Conservation (phyloP, 1,140 invertebrate genomes). For the Stenopsyche tienmushanensis region DNA sequence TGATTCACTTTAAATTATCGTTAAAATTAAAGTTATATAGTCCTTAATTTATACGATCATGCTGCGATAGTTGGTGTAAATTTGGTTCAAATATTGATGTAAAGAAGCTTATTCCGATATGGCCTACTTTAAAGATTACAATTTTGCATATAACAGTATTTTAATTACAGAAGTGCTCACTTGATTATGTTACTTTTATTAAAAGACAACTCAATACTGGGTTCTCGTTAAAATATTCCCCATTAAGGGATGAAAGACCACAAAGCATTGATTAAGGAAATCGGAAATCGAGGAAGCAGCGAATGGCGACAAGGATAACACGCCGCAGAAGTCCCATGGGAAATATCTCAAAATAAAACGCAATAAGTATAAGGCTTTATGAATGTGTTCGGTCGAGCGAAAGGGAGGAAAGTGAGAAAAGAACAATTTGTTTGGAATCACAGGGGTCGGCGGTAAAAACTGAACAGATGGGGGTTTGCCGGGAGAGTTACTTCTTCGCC, state of each 20-base stretch:
- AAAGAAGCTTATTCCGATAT: too few relatives aligned
- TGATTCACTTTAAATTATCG: too few relatives aligned
- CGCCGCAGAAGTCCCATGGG: not conserved
- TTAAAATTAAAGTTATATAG: too few relatives aligned
- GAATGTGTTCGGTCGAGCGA: not conserved
- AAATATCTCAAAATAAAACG: constrained; percentile 13
- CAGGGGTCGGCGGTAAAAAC: not conserved
- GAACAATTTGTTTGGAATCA: not conserved
- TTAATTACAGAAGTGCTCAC: too few relatives aligned
- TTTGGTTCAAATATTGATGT: too few relatives aligned
- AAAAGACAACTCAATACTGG: too few relatives aligned
- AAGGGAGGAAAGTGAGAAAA: not conserved
- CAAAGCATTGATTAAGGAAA: not conserved
- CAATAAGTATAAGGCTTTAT: constrained; percentile 7
- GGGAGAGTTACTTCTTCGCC: not conserved
- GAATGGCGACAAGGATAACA: not conserved
- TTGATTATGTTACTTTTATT: too few relatives aligned
- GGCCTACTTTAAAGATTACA: too few relatives aligned
- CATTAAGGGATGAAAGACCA: not conserved
- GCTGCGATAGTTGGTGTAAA: too few relatives aligned
- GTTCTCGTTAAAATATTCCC: too few relatives aligned
- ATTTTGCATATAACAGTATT: too few relatives aligned
- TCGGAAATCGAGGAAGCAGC: not conserved
- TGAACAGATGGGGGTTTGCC: not conserved
- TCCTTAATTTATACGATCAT: too few relatives aligned